These are phyloP conservation scores for Irena cyanogastra DNA, from an alignment of 2,113 vertebrate species.

Conservation along the genomic window DNA sequence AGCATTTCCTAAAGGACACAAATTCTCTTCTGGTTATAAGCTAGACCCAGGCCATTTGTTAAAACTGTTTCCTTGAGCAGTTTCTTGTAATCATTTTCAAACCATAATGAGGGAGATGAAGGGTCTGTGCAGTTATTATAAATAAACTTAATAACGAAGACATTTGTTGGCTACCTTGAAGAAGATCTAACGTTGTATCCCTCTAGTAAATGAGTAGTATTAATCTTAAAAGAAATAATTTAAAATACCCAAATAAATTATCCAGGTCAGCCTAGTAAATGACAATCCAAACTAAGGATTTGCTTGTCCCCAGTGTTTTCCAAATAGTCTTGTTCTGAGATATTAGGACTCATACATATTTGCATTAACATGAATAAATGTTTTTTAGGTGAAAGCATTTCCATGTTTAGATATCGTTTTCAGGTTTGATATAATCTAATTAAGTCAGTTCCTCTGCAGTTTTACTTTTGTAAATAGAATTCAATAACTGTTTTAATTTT, in stretches of 20 bases:
- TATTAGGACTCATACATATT: not conserved
- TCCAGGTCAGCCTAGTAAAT: not conserved
- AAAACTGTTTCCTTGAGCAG: not conserved
- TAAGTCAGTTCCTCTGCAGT: not conserved
- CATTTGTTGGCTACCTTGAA: not conserved
- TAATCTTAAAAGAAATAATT: not conserved
- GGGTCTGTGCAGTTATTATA: not conserved
- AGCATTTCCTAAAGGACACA: not conserved
- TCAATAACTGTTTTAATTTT: not conserved
- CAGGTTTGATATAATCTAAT: not conserved
- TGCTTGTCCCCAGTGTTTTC: not conserved
- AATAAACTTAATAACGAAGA: not conserved
- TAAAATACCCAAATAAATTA: not conserved
- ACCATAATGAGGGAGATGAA: not conserved
- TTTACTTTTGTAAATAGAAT: not conserved
- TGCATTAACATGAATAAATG: not conserved
- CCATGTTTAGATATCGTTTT: not conserved
- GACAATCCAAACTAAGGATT: not conserved
- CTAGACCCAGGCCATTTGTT: not conserved
- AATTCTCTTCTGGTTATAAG: not conserved
- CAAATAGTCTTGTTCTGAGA: not conserved
- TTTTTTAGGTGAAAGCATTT: not conserved
- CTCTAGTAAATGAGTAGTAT: not conserved
- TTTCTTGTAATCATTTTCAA: not conserved
- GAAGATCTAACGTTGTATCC: not conserved